Base-by-base conservation (phyloP, 2,888 invertebrate species). In the Phymatocera aterrima region DNA sequence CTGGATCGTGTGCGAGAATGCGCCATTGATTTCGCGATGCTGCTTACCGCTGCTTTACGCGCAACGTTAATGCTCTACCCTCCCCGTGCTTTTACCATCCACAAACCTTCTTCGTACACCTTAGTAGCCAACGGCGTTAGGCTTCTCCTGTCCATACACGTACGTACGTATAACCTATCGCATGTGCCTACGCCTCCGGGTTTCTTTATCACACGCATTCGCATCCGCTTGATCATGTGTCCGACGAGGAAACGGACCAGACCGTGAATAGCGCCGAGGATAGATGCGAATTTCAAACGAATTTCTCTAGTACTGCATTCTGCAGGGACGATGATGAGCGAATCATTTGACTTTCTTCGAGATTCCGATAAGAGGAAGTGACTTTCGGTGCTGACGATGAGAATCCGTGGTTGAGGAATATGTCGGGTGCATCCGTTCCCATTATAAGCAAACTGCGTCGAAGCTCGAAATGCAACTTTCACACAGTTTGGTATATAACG, bases 31-130 rank as follows among this genome's bases (percentile, higher is more conserved):
- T 68, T 46, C 68, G 24, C 68, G 8, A 46, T n/a, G 68, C 46
- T 68, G 68, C 68, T 68, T 46, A 46, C n/a, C 68, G 68, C 18
- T 68, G 68, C 68, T 68, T 46, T 68, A 68, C 68, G 21, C 68
- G 31, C n/a, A 68, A 68, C 68, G 68, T 68, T 68, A 68, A 68
- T 68, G 68, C 68, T 21, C 40, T 68, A 24, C 24, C 28, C 43
- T 6, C 68, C 46, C 68, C n/a, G n/a, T n/a, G n/a, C n/a, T 57
- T 46, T 46, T 46, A 43, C 24, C 28, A 46, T 46, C 68, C 24
- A 21, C 46, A 12, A 6, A 51, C 3, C n/a, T 18, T 3, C 37
- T 34, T 64, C 61, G 34, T 64, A 37, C 4, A 8, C 34, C 61
- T 64, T 64, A n/a, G 61, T 64, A 37, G 37, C 18, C 61, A 24